A percentile compares a stretch with the other conserved stretches of the same genome.
These are phyloP conservation scores for Buathra laborator DNA, from an alignment of 2,888 invertebrate species.

Conservation along the genomic window DNA sequence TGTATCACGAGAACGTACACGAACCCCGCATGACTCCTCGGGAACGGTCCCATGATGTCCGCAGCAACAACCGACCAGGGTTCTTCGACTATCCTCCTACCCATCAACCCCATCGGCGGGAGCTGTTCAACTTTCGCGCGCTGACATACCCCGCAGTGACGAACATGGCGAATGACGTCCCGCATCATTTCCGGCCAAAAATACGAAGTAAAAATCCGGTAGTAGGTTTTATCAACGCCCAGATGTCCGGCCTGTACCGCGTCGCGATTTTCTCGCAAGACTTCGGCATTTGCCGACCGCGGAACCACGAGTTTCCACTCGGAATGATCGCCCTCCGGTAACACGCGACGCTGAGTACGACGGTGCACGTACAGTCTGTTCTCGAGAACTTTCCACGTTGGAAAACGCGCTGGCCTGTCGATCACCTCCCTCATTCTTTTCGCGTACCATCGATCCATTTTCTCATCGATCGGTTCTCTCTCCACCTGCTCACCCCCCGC, in stretches of 20 bases:
- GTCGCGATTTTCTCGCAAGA: no score
- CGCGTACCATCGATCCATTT: not conserved
- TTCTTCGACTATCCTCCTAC: slow-evolving; percentile 15
- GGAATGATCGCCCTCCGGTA: not conserved
- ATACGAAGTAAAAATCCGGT: slow-evolving; percentile 41
- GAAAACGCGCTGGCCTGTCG: not conserved
- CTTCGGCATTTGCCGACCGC: no score
- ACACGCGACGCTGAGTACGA: not conserved
- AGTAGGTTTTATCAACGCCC: no score
- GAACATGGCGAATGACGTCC: slow-evolving; percentile 66
- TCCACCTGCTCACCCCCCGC: no score
- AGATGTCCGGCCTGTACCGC: no score
- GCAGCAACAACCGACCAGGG: slow-evolving; percentile 69
- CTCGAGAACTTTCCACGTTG: not conserved
- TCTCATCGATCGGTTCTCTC: no score
- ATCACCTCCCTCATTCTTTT: not conserved
- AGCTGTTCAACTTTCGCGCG: slow-evolving; percentile 52
- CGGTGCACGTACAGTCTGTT: not conserved
- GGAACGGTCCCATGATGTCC: slow-evolving; percentile 66
- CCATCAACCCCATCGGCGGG: not conserved
- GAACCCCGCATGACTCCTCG: slow-evolving; percentile 49
- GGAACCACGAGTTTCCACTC: no score
- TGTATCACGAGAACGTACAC: slow-evolving; percentile 66
- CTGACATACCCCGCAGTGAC: slow-evolving; percentile 69
- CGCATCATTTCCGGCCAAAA: slow-evolving; percentile 70